These are phyloP conservation scores for cattle (Bos taurus) DNA, from an alignment of 2,113 vertebrate genomes.

Conservation along the genomic window ARS-UCD2.0 NC_037334.1:88177001-88177500, in stretches of 20 bases:
- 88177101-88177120: not conserved
- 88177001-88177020: not conserved
- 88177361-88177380: not conserved
- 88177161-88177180: not conserved
- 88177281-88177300: not conserved
- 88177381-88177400: not conserved
- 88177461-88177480: not conserved
- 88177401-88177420: not conserved
- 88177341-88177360: not conserved
- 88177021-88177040: constrained; percentile 4
- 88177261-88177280: not conserved
- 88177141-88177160: not conserved
- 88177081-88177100: not conserved
- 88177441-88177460: not conserved
- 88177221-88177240: not conserved
- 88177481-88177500: not conserved
- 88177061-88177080: not conserved
- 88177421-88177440: not conserved
- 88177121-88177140: not conserved
- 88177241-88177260: not conserved
- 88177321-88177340: not conserved
- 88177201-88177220: not conserved
- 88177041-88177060: constrained; percentile 1
- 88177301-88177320: not conserved
- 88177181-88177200: not conserved